phyloP scores from a whole-genome alignment of 2,113 vertebrate genomes.

The Triplophysa siluroides region DNA sequence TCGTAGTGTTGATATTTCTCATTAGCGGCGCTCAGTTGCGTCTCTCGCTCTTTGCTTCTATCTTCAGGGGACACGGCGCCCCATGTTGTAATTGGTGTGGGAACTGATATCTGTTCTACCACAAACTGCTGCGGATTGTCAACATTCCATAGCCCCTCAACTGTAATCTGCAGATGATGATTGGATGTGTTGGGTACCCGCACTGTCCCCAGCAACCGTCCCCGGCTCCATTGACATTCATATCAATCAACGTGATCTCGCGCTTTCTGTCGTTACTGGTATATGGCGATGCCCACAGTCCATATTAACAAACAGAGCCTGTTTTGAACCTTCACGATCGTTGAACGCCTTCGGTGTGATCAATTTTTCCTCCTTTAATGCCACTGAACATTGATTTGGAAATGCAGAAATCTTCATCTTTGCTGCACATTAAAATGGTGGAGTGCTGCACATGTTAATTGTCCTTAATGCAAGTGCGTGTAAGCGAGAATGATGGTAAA shows the following conservation, averaged over 20 bases:
- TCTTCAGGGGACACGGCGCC: conserved; percentile 28
- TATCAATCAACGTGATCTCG: conserved; percentile 32
- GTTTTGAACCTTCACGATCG: not conserved
- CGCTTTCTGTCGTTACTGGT: conserved; percentile 17
- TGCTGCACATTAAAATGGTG: not conserved
- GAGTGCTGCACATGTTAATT: not conserved
- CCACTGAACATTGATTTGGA: conserved; percentile 7
- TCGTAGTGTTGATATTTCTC: conserved; percentile 32
- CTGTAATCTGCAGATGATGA: conserved; percentile 25
- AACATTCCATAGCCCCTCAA: conserved; percentile 25
- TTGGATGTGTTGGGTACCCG: not conserved
- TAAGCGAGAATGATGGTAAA: not conserved
- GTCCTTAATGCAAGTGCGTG: not conserved
- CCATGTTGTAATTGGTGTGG: conserved; percentile 33
- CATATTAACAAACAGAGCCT: conserved; percentile 36
- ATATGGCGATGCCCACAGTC: conserved; percentile 13
- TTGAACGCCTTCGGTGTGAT: not conserved
- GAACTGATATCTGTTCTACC: conserved; percentile 17
- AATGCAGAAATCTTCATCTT: conserved; percentile 1
- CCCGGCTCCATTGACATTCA: conserved; percentile 46
- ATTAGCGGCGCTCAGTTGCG: conserved; percentile 23
- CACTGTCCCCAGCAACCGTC: conserved; percentile 33
- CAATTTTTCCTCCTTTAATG: conserved; percentile 8
- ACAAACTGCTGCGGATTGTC: conserved; percentile 8
- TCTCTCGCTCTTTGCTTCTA: conserved; percentile 12